phyloP scores from a whole-genome alignment of 2,797 vertebrate species.

The Takifugu ocellatus region DNA sequence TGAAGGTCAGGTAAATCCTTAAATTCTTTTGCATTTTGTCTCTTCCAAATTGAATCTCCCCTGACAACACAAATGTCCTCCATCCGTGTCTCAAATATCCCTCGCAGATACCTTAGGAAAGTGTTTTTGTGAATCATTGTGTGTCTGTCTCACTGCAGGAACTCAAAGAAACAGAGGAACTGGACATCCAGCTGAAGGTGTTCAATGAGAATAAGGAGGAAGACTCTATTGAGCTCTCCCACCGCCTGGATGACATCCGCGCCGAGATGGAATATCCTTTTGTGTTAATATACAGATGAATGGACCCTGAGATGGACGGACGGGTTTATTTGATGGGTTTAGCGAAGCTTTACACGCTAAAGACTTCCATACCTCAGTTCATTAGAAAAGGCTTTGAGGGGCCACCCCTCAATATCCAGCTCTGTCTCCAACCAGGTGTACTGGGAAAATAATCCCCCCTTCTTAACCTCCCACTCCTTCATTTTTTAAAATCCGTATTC shows the following conservation, averaged over 20 bases:
- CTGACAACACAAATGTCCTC: too few species aligned
- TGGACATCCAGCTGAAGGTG: conserved; percentile 97
- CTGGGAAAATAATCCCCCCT: conserved; percentile 59
- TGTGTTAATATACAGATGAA: conserved; percentile 43
- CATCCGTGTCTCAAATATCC: too few species aligned
- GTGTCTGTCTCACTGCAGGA: conserved; percentile 70
- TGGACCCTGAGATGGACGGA: conserved; percentile 20
- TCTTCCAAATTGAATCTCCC: too few species aligned
- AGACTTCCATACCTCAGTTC: conserved; percentile 57
- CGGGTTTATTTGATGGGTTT: conserved; percentile 46
- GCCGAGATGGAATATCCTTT: conserved; percentile 99
- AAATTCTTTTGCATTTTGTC: too few species aligned
- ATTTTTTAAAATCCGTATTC: conserved; percentile 13
- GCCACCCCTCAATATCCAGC: conserved; percentile 55
- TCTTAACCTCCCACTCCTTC: conserved; percentile 35
- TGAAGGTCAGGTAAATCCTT: too few species aligned
- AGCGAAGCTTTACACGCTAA: conserved; percentile 52
- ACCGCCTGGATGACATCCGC: conserved; percentile 92
- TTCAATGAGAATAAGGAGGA: conserved; percentile 99
- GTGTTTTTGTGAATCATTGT: conserved; percentile 3
- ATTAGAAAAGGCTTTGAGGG: conserved; percentile 73
- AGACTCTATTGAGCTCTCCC: conserved; percentile 92
- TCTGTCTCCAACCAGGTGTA: conserved; percentile 46
- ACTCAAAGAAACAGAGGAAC: conserved; percentile 95
- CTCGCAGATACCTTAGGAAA: too few species aligned